Conservation (phyloP, 2,888 invertebrate genomes). For the Horisme vitalbata region DNA sequence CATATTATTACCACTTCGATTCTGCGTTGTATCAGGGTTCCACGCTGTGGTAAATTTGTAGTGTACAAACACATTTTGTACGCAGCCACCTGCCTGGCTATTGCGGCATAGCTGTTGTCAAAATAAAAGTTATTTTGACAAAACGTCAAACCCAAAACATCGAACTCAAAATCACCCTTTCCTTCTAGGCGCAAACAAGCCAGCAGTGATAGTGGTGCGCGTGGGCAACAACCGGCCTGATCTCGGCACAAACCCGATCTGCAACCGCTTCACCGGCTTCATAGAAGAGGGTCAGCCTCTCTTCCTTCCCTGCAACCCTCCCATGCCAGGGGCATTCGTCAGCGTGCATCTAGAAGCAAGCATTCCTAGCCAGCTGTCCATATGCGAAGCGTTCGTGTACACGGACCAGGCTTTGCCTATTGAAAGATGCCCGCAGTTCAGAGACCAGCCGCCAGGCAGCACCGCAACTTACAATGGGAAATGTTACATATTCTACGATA, state of each 20-base stretch:
- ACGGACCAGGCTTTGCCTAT: slow-evolving; percentile 95
- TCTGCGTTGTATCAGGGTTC: no score
- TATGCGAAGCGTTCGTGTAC: slow-evolving; percentile 97
- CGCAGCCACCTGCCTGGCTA: no score
- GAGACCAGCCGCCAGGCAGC: slow-evolving; percentile 96
- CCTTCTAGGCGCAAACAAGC: slow-evolving; percentile 86
- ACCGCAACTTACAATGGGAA: slow-evolving; percentile 97
- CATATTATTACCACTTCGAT: no score
- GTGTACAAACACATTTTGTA: no score
- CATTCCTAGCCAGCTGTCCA: slow-evolving; percentile 89
- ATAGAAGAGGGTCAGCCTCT: slow-evolving; percentile 95
- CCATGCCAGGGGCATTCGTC: slow-evolving; percentile 97
- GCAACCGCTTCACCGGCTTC: slow-evolving; percentile 93
- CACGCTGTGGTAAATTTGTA: no score
- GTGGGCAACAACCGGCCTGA: slow-evolving; percentile 97
- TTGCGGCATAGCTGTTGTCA: no score
- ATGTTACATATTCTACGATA: slow-evolving; percentile 96
- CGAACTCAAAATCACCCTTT: not conserved
- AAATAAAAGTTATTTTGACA: no score
- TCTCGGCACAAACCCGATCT: slow-evolving; percentile 94
- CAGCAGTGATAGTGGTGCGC: slow-evolving; percentile 93
- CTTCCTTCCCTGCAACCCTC: slow-evolving; percentile 96
- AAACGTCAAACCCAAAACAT: no score
- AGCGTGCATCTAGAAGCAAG: slow-evolving; percentile 94
- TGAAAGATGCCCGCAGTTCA: slow-evolving; percentile 95